Conservation (phyloP, 2,797 vertebrate species). For the Mionectes olivaceus region DNA sequence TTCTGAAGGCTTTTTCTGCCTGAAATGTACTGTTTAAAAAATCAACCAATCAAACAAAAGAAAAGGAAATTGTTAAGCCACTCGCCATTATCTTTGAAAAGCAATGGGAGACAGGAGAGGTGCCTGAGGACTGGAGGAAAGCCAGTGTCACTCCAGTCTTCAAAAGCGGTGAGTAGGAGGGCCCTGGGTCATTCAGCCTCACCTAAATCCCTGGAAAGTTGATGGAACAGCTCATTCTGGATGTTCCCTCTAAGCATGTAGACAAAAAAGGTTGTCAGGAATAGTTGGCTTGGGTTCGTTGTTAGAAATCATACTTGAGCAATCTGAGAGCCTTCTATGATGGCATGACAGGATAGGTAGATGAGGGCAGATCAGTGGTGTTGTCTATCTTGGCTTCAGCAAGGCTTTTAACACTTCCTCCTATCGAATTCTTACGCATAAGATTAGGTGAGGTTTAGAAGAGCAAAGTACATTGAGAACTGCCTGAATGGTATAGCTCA, state of each 20-base stretch:
- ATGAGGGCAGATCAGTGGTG: background rate
- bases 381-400: background rate
- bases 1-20: background rate
- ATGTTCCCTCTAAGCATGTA: accelerated
- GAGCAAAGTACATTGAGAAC: background rate
- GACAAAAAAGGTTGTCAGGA: background rate
- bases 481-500: background rate
- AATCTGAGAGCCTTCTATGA: background rate
- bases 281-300: background rate
- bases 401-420: background rate
- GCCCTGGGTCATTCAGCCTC: background rate
- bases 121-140: background rate
- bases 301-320: background rate
- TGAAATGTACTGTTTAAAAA: background rate
- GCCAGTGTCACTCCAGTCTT: background rate
- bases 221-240: background rate
- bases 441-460: no score
- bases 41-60: accelerated
- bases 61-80: background rate
- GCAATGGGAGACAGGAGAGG: background rate
- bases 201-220: background rate
- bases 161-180: background rate
- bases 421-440: accelerated
- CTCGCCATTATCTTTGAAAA: background rate
- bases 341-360: background rate